phyloP scores from a whole-genome alignment of 1,140 invertebrate genomes.

The Panagrolaimus sp. region DNA sequence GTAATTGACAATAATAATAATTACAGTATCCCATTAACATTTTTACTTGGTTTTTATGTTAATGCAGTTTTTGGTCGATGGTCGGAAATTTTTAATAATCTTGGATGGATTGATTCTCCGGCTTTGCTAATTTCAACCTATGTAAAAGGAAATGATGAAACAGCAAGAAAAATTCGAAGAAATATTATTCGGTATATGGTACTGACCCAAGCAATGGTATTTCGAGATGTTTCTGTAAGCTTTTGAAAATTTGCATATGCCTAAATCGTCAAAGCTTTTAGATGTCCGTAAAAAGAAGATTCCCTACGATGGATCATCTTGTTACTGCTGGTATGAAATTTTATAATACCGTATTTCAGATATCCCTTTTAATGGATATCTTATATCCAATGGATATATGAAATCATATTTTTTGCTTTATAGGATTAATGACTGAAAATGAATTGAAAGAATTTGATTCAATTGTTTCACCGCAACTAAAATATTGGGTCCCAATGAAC shows the following conservation, averaged over 20 bases:
- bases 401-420: neutral
- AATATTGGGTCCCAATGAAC: slow-evolving; percentile 14
- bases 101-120: slow-evolving; percentile 68
- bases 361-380: neutral
- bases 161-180: neutral
- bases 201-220: slow-evolving; percentile 7
- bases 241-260: no score
- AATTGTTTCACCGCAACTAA: slow-evolving; percentile 12
- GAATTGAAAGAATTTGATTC: slow-evolving; percentile 10
- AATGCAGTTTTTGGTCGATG: slow-evolving; percentile 79
- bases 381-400: neutral
- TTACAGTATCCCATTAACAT: slow-evolving; percentile 68
- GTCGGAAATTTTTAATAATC: slow-evolving; percentile 80
- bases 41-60: slow-evolving; percentile 86
- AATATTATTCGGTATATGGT: slow-evolving; percentile 24
- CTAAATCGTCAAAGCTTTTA: neutral
- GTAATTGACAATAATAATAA: slow-evolving; percentile 57
- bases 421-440: slow-evolving; percentile 10
- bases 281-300: neutral
- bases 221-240: neutral
- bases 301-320: slow-evolving; percentile 15
- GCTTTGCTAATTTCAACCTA: neutral
- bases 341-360: neutral
- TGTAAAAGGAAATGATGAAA: slow-evolving; percentile 14
- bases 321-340: slow-evolving; percentile 7